Conservation (phyloP, 2,888 invertebrate species). For the Drosophila birchii region DNA sequence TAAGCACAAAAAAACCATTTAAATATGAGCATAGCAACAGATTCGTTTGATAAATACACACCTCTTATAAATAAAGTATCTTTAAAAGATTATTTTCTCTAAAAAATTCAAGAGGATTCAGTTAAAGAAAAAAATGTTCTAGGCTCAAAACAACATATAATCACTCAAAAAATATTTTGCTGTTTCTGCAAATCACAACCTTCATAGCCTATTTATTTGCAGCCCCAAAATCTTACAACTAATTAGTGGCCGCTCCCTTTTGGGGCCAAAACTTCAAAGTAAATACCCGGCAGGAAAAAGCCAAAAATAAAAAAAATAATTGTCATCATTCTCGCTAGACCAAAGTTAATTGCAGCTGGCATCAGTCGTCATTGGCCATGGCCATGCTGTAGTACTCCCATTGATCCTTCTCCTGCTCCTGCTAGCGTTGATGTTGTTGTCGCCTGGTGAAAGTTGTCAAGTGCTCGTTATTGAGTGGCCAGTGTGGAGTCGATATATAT, state of each 20-base stretch:
- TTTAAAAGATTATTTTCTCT: not conserved
- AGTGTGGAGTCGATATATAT: slow-evolving; percentile 30
- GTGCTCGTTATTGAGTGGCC: slow-evolving; percentile 51
- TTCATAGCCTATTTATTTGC: slow-evolving; percentile 11
- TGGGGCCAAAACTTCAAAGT: slow-evolving; percentile 62
- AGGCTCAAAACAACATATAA: not conserved
- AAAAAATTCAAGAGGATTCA: not conserved
- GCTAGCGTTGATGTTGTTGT: slow-evolving; percentile 47
- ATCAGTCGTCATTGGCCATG: slow-evolving; percentile 30
- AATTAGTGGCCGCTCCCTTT: slow-evolving; percentile 37
- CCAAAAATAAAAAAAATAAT: slow-evolving; percentile 39
- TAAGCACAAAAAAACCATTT: not conserved
- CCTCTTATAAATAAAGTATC: not conserved
- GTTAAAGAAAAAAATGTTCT: not conserved
- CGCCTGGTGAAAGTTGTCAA: slow-evolving; percentile 50
- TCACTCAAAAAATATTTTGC: slow-evolving; percentile 13
- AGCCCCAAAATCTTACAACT: slow-evolving; percentile 29
- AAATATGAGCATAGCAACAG: not conserved
- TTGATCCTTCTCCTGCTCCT: slow-evolving; percentile 26
- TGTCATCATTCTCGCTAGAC: slow-evolving; percentile 53
- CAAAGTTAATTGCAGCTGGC: slow-evolving; percentile 66
- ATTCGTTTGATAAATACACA: not conserved
- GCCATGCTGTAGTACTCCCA: slow-evolving; percentile 25
- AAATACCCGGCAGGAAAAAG: slow-evolving; percentile 36
- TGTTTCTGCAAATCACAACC: slow-evolving; percentile 4